Evolutionary conservation across 2,797 vertebrate genomes (phyloP).

Genomic region (Myotis findleyi): DNA sequence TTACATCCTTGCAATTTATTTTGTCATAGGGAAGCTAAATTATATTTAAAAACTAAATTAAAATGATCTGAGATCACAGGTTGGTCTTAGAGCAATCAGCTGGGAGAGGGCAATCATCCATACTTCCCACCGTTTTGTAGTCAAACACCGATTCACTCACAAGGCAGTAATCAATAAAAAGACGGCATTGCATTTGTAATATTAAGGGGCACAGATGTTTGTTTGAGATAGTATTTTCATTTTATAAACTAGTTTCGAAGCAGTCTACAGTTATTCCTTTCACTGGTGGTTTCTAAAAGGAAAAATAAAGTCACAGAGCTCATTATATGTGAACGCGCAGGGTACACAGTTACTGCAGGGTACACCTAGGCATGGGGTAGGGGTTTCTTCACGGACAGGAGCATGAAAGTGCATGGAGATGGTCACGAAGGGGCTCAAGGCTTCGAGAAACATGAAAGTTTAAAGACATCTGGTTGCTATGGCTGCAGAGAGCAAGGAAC

Average conservation of each 20-base stretch:
- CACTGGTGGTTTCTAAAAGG: slow-evolving; percentile 4
- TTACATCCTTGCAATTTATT: neutral
- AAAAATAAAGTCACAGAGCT: neutral
- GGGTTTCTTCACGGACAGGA: neutral
- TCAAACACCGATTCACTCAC: neutral
- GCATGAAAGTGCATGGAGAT: neutral
- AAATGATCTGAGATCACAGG: neutral
- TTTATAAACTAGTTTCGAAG: slow-evolving; percentile 10
- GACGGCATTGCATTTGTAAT: neutral
- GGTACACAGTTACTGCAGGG: neutral
- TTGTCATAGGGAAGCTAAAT: neutral
- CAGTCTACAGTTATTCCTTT: neutral
- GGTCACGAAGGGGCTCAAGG: neutral
- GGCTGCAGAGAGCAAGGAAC: neutral
- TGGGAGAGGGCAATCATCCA: neutral
- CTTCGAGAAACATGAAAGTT: neutral
- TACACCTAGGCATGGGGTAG: neutral
- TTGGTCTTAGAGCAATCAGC: neutral
- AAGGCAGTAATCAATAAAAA: neutral
- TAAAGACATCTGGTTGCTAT: neutral
- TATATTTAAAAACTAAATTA: neutral
- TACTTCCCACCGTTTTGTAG: neutral
- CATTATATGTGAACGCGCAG: neutral
- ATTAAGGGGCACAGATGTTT: neutral
- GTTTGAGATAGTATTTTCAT: neutral